Conservation (phyloP, 2,113 vertebrate species). For the Cromileptes altivelis region DNA sequence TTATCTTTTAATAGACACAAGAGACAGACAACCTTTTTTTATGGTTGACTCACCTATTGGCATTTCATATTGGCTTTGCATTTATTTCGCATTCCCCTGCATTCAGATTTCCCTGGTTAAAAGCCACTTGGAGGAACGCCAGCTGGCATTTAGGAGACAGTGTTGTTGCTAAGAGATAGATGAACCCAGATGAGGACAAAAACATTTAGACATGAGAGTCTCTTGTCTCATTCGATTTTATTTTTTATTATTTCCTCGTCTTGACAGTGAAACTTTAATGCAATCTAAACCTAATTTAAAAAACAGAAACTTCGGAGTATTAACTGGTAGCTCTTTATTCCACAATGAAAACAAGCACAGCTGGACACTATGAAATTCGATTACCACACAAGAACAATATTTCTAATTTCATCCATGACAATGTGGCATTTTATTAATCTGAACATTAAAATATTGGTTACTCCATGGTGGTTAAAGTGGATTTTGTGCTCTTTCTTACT, state of each 20-base stretch:
- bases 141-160: slow-evolving; percentile 51
- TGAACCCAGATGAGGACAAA: slow-evolving; percentile 53
- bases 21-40: slow-evolving; percentile 26
- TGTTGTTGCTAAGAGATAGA: slow-evolving; percentile 44
- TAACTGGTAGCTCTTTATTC: not conserved
- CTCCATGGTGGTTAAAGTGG: not conserved
- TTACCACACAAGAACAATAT: not conserved
- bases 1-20: slow-evolving; percentile 40
- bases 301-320: slow-evolving; percentile 5
- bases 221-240: slow-evolving; percentile 23
- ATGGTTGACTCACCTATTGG: slow-evolving; percentile 51
- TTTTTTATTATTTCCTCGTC: slow-evolving; percentile 32
- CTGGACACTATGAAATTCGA: not conserved
- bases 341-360: not conserved
- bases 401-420: slow-evolving; percentile 10
- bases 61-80: slow-evolving; percentile 61
- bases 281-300: slow-evolving; percentile 23
- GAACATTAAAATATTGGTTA: not conserved
- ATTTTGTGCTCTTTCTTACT: not conserved
- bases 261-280: slow-evolving; percentile 30
- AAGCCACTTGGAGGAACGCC: slow-evolving; percentile 61
- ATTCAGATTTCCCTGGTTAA: slow-evolving; percentile 52
- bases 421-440: not conserved
- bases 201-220: slow-evolving; percentile 36
- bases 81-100: slow-evolving; percentile 47